Conservation (phyloP, 2,113 vertebrate species). For the Bos taurus region ARS-UCD2.0 NC_037329.1:13541001-13541500, state of each 20-base stretch:
- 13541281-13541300: neutral
- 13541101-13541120: neutral
- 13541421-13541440: neutral
- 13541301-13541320: neutral
- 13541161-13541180: neutral
- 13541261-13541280: neutral
- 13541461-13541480: neutral
- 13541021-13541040: neutral
- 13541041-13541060: neutral
- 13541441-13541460: neutral
- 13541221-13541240: neutral
- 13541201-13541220: neutral
- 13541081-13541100: neutral
- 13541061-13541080: neutral
- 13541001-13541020: neutral
- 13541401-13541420: neutral
- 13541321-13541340: neutral
- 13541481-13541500: neutral
- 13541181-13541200: constrained; percentile 2
- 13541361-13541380: neutral
- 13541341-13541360: neutral
- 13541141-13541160: neutral
- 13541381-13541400: constrained; percentile 13
- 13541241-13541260: neutral
- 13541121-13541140: neutral